Percentiles rank a stretch among this genome's conserved stretches.
Evolutionary conservation across 1,140 invertebrate species (phyloP).

Genomic region (Plectrocnemia conspersa): DNA sequence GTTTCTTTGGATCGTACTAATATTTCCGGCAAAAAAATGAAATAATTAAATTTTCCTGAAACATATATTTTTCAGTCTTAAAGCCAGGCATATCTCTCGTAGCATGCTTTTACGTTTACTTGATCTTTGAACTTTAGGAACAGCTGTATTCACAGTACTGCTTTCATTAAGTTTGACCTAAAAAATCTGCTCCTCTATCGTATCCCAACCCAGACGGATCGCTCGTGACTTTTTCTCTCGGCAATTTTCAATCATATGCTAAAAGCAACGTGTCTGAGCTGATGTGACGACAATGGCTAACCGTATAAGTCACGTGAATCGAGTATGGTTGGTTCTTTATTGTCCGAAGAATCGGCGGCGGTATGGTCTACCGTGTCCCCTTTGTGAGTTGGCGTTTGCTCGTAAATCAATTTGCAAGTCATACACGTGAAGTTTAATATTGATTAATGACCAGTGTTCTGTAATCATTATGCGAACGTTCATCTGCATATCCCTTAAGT

Average conservation of each 20-base stretch:
- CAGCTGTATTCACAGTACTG: too few species aligned
- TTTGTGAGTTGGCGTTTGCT: slow-evolving; percentile 28
- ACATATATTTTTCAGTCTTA: too few species aligned
- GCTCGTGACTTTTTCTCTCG: not conserved
- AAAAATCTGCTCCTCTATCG: too few species aligned
- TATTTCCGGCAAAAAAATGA: too few species aligned
- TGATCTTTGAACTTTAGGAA: too few species aligned
- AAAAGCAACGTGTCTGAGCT: not conserved
- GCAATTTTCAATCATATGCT: not conserved
- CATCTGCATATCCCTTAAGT: slow-evolving; percentile 26
- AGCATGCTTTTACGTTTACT: too few species aligned
- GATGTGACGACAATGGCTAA: slow-evolving; percentile 5
- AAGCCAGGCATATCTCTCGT: too few species aligned
- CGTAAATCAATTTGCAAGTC: slow-evolving; percentile 36
- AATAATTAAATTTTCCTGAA: too few species aligned
- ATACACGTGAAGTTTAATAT: slow-evolving; percentile 34
- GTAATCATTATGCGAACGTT: slow-evolving; percentile 28
- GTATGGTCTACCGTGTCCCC: slow-evolving; percentile 11
- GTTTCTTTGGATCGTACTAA: too few species aligned
- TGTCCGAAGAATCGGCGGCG: slow-evolving; percentile 11
- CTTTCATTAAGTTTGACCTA: too few species aligned
- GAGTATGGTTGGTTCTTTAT: slow-evolving; percentile 8
- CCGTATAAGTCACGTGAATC: slow-evolving; percentile 13
- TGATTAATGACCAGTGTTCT: slow-evolving; percentile 32
- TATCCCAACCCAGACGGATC: not conserved